Conservation (phyloP, 2,797 vertebrate species). For the Coracias cyanogaster region DNA sequence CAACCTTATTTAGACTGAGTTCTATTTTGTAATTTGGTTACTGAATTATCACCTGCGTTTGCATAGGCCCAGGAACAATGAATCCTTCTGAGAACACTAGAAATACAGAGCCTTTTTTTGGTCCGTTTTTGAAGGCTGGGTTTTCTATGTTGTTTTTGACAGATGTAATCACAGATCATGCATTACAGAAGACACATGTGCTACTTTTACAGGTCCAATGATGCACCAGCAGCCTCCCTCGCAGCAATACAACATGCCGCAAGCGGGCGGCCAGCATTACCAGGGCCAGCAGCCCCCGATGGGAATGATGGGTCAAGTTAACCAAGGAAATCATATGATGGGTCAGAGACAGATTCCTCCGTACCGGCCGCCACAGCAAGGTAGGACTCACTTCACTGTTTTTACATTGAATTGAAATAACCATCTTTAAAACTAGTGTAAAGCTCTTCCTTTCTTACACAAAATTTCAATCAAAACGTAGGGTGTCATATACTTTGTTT, state of each 20-base stretch:
- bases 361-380: conserved; percentile 97
- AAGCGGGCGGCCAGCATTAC: conserved; percentile 94
- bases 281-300: conserved; percentile 97
- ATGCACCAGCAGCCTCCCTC: conserved; percentile 98
- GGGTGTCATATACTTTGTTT: conserved; percentile 7
- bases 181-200: not conserved
- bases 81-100: not conserved
- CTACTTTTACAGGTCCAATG: conserved; percentile 87
- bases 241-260: conserved; percentile 96
- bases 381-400: conserved; percentile 75
- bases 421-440: not conserved
- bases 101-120: not conserved
- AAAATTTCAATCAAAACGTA: not conserved
- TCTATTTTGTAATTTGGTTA: not conserved
- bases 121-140: not conserved
- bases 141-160: not conserved
- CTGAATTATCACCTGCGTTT: not conserved
- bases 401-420: not conserved
- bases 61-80: not conserved
- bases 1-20: not conserved
- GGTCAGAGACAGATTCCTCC: conserved; percentile 98
- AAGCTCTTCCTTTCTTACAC: not conserved
- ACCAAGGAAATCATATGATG: conserved; percentile 97
- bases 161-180: not conserved
- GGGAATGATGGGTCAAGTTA: conserved; percentile 97